These are phyloP conservation scores for Hirudo medicinalis DNA, from an alignment of 1,140 invertebrate species.

Conservation along the genomic window DNA sequence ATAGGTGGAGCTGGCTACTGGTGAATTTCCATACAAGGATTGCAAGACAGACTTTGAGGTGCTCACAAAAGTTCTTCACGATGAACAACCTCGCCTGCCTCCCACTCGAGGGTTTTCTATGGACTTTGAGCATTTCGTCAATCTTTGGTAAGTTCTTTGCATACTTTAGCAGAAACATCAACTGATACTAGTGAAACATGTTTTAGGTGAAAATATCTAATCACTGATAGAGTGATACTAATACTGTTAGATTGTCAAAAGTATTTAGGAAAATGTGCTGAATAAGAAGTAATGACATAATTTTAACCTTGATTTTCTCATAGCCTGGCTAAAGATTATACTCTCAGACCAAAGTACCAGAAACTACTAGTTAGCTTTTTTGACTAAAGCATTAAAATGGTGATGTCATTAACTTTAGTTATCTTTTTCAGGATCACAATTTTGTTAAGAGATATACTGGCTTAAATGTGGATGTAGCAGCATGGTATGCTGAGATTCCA, in stretches of 20 bases:
- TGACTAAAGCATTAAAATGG: not conserved
- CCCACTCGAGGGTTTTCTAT: constrained; percentile 33
- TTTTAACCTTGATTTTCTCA: too few relatives aligned
- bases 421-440: constrained; percentile 24
- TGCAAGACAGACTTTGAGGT: constrained; percentile 43
- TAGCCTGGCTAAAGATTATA: too few relatives aligned
- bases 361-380: not conserved
- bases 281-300: not conserved
- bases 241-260: too few relatives aligned
- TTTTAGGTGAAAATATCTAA: too few relatives aligned
- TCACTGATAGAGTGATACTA: too few relatives aligned
- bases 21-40: constrained; percentile 42
- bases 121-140: constrained; percentile 39
- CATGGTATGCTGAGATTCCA: constrained; percentile 34
- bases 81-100: constrained; percentile 37
- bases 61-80: constrained; percentile 38
- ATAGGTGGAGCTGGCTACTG: constrained; percentile 49
- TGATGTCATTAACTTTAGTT: not conserved
- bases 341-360: too few relatives aligned
- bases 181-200: too few relatives aligned
- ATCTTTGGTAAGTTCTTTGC: constrained; percentile 32
- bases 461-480: constrained; percentile 33
- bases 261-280: too few relatives aligned
- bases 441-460: constrained; percentile 35
- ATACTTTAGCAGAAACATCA: not conserved